Base-by-base conservation (phyloP, 2,113 vertebrate species). In the Podarcis muralis region DNA sequence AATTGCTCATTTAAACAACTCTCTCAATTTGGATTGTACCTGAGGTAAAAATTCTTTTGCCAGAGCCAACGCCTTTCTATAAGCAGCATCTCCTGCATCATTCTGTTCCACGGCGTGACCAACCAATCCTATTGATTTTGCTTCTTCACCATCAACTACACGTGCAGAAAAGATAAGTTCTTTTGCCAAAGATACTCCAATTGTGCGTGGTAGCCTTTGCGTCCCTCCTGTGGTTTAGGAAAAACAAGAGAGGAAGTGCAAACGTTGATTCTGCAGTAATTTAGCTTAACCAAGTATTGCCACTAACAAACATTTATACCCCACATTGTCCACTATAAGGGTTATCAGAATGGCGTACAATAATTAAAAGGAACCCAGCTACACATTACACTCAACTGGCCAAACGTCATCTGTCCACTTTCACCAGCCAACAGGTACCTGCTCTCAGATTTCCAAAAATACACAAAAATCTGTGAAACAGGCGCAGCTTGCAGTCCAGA, bases 151-250 rank as follows among this genome's bases (percentile, higher is more conserved):
- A 71, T 98, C 98, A 12, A 99, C 93, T 83, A 97, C 94, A 11
- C 98, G 97, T 0, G 98, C 98, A 6, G 99, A 98, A 91, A 99
- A 99, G 90, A 99, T 99, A 4, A 99, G 98, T 88, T 99, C 99
- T 95, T 99, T 99, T 66, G 99, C 99, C 62, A 98, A 87, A 69
- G 99, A 97, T 81, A 98, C 96, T 16, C 98, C 97, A 6, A 99
- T 98, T 57, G 94, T 96, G 35, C 99, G 97, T 18, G 99, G 98
- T 13, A 99, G 97, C 76, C 99, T 97, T 94, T 99, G 99, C 0
- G 99, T 99, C 0, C 99, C 99, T 7, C 99, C 99, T 99, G 88
- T 37, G 84, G 37, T 93, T 94, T 37, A 69, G 91, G 90, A 68
- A 13, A 88, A 87, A 91, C 57, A 7, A 86, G 88, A 87, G 27